phyloP scores from a whole-genome alignment of 2,113 vertebrate species.

The Misgurnus anguillicaudatus region DNA sequence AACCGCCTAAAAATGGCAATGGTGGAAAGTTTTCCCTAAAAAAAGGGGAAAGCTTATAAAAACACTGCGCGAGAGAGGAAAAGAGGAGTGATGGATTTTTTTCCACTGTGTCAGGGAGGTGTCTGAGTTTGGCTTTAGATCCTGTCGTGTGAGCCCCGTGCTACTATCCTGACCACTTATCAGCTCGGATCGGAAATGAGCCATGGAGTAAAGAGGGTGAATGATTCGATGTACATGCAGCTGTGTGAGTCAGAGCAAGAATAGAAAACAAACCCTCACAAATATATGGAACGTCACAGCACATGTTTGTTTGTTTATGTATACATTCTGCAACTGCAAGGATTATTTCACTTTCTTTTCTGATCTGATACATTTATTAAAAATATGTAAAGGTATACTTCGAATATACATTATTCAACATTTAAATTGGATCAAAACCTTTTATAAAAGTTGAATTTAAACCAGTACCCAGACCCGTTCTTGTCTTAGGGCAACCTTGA shows the following conservation, averaged over 20 bases:
- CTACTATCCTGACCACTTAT: conserved; percentile 53
- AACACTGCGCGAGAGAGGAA: conserved; percentile 65
- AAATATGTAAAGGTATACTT: too few species aligned
- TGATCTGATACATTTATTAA: too few species aligned
- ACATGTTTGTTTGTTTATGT: not conserved
- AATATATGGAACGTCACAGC: not conserved
- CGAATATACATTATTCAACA: too few species aligned
- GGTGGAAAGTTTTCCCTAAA: conserved; percentile 76
- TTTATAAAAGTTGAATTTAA: too few species aligned
- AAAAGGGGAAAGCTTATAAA: conserved; percentile 69
- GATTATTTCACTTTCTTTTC: not conserved
- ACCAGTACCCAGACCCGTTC: too few species aligned
- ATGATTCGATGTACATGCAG: conserved; percentile 13
- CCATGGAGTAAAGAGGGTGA: conserved; percentile 13
- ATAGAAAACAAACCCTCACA: not conserved
- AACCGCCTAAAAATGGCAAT: conserved; percentile 78
- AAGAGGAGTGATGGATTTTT: conserved; percentile 66
- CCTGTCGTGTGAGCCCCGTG: conserved; percentile 27
- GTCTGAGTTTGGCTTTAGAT: conserved; percentile 58
- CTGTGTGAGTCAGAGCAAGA: not conserved
- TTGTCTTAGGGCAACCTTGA: too few species aligned
- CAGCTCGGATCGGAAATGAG: conserved; percentile 51
- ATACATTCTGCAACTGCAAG: not conserved
- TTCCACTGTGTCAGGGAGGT: conserved; percentile 74
- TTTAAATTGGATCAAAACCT: too few species aligned